Conservation (phyloP, 2,113 vertebrate species). For the Dinomys branickii region DNA sequence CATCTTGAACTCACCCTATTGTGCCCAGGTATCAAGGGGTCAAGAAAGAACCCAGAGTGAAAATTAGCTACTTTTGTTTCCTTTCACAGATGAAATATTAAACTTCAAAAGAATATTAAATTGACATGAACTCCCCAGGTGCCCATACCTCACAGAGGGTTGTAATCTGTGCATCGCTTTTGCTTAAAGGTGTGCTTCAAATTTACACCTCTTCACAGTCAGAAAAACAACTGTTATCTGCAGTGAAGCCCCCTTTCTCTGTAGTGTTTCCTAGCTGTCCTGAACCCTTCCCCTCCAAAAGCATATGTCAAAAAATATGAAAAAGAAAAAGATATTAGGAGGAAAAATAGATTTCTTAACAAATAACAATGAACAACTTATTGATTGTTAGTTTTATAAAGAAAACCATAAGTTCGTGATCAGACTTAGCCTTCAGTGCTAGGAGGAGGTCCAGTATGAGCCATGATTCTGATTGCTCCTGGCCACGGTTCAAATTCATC, state of each 20-base stretch:
- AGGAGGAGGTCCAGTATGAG: not conserved
- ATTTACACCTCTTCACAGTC: conserved; percentile 61
- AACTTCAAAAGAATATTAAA: conserved; percentile 69
- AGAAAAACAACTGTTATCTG: conserved; percentile 76
- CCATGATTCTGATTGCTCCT: not conserved
- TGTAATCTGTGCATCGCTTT: conserved; percentile 54
- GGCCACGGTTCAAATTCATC: not conserved
- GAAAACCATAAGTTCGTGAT: not conserved
- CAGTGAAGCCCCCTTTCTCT: not conserved
- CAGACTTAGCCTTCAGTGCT: not conserved
- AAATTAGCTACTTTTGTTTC: conserved; percentile 75
- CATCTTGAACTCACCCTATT: conserved; percentile 79
- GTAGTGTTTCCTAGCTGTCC: not conserved
- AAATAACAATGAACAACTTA: not conserved
- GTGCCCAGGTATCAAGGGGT: conserved; percentile 72
- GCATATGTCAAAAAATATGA: not conserved
- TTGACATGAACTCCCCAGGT: conserved; percentile 78
- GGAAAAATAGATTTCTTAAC: not conserved
- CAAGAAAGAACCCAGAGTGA: conserved; percentile 64
- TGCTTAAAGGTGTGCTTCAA: conserved; percentile 71
- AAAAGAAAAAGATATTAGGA: not conserved
- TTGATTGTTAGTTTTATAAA: not conserved
- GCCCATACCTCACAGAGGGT: not conserved
- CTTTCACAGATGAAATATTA: conserved; percentile 74
- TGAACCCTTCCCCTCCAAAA: not conserved